phyloP scores from a whole-genome alignment of 2,113 vertebrate genomes.

The Phrynosoma platyrhinos region DNA sequence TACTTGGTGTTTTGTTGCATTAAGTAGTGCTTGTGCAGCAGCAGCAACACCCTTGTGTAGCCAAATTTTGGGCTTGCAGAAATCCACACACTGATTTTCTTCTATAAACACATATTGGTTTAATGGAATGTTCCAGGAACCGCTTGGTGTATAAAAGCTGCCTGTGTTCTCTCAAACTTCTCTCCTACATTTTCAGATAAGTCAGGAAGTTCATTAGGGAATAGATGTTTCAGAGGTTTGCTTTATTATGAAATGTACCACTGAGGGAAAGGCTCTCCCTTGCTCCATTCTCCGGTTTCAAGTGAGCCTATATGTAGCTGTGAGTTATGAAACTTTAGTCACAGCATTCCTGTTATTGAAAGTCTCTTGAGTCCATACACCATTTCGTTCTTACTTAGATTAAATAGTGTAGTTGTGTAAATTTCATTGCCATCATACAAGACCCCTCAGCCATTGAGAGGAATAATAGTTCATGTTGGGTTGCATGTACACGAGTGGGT shows the following conservation, averaged over 20 bases:
- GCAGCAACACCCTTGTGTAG: background rate
- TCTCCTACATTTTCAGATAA: constrained; percentile 16
- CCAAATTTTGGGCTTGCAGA: constrained; percentile 14
- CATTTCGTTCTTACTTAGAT: constrained; percentile 35
- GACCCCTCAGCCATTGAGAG: constrained; percentile 45
- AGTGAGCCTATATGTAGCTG: constrained; percentile 2
- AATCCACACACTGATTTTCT: constrained; percentile 12
- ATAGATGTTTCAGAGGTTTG: constrained; percentile 34
- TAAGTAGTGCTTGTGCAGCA: background rate
- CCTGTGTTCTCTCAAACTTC: constrained; percentile 16
- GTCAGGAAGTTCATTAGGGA: background rate
- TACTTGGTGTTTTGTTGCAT: background rate
- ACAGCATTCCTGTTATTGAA: constrained; percentile 33
- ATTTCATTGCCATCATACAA: background rate
- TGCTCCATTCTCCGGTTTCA: background rate
- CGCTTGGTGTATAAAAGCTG: background rate
- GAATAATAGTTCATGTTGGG: constrained; percentile 8
- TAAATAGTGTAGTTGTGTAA: constrained; percentile 37
- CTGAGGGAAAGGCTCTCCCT: constrained; percentile 34
- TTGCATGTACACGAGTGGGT: rapidly evolving
- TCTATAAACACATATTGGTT: background rate
- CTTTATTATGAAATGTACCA: constrained; percentile 15
- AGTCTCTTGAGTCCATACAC: constrained; percentile 17
- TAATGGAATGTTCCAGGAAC: background rate
- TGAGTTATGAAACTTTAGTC: constrained; percentile 32